Evolutionary conservation across 2,888 invertebrate genomes (phyloP), one percentile per base, ranked within the genome.

Genomic region (Dynastes grantii): DNA sequence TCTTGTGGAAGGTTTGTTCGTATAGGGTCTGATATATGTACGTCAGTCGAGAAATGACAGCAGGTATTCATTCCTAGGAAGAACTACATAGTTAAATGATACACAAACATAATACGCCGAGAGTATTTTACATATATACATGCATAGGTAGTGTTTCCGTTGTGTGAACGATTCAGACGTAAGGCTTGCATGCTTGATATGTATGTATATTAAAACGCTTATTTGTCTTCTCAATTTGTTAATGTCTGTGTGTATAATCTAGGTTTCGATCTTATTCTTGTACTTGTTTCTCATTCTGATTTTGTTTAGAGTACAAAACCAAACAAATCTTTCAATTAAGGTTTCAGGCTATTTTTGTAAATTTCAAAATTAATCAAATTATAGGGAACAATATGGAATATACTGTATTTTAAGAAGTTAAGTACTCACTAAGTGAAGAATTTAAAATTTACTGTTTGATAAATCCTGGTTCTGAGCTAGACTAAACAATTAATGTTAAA

Each of bases 31-130:
- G 64, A 64, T 64, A 32, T 64, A 64, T 64, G 37, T 64, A 64
- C 64, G 37, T 64, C 37, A 64, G 64, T 64, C 40, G 40, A 64
- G 64, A 64, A 37, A 64, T 64, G 64, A 64, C 64, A 64, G 64
- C 64, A 64, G 64, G 64, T 64, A 64, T 64, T 64, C 64, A 64
- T 64, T 64, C 32, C 40, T 64, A 64, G 40, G 37, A 64, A 32
- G 32, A 64, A 64, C 64, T 37, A 37, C 32, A 37, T 40, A 64
- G 55, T 64, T 64, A 64, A 64, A 37, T 64, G 64, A 64, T 64
- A 64, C 64, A 64, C 37, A 64, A 22, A 58, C 55, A 58, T 58
- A 58, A 58, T 58, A 22, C 22, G 5, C 5, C n/a, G 2, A 58
- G 16, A 58, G 55, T 27, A 22, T 58, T 58, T 22, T 58, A 58